A percentile compares a stretch with the other conserved stretches of the same genome.
Conservation (phyloP, 2,113 vertebrate species). For the Euleptes europaea region DNA sequence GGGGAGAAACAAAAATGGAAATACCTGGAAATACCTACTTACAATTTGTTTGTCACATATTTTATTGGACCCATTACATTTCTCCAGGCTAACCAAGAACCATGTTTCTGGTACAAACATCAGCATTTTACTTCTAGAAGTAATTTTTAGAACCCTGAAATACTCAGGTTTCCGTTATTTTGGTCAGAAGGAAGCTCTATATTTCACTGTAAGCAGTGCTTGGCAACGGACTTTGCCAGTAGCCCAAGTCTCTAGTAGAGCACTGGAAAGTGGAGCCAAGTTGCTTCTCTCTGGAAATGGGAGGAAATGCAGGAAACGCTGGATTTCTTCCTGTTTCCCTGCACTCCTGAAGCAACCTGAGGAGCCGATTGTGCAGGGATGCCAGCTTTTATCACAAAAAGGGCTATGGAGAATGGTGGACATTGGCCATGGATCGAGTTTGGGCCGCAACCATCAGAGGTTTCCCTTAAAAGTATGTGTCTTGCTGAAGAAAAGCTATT, state of each 20-base stretch:
- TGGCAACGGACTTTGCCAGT: neutral
- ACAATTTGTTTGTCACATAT: neutral
- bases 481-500: neutral
- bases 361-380: neutral
- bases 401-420: neutral
- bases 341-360: neutral
- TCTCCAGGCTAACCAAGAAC: conserved; percentile 29
- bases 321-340: neutral
- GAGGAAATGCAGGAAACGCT: neutral
- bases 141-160: neutral
- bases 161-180: neutral
- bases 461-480: neutral
- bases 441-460: neutral
- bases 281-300: neutral
- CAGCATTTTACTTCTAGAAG: conserved; percentile 43
- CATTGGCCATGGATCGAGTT: too few relatives aligned
- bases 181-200: neutral
- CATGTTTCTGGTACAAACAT: conserved; percentile 42
- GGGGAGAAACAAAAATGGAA: neutral
- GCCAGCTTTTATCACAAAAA: neutral
- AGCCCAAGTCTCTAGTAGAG: neutral
- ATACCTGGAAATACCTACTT: neutral
- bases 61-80: conserved; percentile 2
- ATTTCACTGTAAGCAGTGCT: conserved; percentile 8
- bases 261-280: too few relatives aligned